Evolutionary conservation across 2,888 invertebrate species (phyloP).

Genomic region (Coenonympha arcania): DNA sequence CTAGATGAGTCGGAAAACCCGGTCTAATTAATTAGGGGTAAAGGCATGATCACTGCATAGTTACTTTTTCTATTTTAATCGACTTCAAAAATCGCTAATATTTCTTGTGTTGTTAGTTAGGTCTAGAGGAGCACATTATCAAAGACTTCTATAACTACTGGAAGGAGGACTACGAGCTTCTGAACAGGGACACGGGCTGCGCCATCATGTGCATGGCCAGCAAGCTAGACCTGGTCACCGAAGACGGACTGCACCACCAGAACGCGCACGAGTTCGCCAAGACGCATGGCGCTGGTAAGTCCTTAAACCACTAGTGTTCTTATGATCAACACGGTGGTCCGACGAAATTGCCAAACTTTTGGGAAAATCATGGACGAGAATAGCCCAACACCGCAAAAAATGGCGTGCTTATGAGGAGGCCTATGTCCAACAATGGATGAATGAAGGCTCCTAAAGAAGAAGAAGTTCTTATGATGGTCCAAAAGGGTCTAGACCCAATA

Average conservation of each 20-base stretch:
- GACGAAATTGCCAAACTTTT: no score
- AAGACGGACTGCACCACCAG: conserved; percentile 51
- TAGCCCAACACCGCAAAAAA: no score
- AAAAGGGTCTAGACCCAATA: no score
- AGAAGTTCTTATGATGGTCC: neutral
- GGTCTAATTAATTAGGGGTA: no score
- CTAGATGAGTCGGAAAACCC: no score
- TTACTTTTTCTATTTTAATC: no score
- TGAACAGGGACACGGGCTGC: conserved; percentile 57
- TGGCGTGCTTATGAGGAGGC: no score
- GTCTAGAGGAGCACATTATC: conserved; percentile 47
- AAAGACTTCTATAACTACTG: conserved; percentile 60
- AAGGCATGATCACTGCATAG: no score
- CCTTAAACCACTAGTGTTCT: neutral
- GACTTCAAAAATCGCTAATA: neutral
- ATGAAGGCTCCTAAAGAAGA: neutral
- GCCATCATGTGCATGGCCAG: conserved; percentile 55
- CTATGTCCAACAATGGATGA: no score
- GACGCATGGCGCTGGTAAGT: conserved; percentile 57
- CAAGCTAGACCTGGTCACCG: conserved; percentile 50
- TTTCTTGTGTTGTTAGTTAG: conserved; percentile 36
- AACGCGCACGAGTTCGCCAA: conserved; percentile 57
- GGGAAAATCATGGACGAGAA: no score
- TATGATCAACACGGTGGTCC: no score
- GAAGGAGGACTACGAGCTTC: conserved; percentile 53